Evolutionary conservation across 2,888 invertebrate genomes (phyloP).

Genomic region (Lasioglossum calceatum): DNA sequence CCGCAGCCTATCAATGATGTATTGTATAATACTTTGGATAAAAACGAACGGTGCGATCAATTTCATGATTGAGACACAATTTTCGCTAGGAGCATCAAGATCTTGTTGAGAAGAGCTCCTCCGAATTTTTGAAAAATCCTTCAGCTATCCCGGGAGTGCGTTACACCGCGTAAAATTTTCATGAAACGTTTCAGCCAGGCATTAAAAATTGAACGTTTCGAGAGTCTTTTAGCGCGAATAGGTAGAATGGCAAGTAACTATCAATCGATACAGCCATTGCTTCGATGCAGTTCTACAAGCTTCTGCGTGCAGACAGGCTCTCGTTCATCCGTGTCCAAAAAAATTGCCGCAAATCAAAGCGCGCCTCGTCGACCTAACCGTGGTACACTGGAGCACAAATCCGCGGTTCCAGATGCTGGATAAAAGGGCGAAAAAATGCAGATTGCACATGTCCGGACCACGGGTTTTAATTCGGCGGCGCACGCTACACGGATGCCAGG

Average conservation of each 20-base stretch:
- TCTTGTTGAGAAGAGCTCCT: background rate
- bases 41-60: background rate
- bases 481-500: background rate
- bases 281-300: background rate
- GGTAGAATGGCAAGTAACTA: background rate
- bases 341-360: background rate
- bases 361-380: background rate
- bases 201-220: background rate
- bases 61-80: background rate
- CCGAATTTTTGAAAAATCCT: background rate
- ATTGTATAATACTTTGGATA: background rate
- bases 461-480: conserved; percentile 1
- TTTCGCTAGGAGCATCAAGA: background rate
- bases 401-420: background rate
- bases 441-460: background rate
- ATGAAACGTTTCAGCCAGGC: background rate
- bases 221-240: background rate
- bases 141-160: background rate
- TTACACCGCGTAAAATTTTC: background rate
- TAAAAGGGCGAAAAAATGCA: background rate
- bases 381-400: background rate
- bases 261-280: background rate
- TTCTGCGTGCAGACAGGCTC: background rate
- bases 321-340: background rate
- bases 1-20: background rate